Conservation (phyloP, 1,140 invertebrate species). For the Lethocerus indicus region DNA sequence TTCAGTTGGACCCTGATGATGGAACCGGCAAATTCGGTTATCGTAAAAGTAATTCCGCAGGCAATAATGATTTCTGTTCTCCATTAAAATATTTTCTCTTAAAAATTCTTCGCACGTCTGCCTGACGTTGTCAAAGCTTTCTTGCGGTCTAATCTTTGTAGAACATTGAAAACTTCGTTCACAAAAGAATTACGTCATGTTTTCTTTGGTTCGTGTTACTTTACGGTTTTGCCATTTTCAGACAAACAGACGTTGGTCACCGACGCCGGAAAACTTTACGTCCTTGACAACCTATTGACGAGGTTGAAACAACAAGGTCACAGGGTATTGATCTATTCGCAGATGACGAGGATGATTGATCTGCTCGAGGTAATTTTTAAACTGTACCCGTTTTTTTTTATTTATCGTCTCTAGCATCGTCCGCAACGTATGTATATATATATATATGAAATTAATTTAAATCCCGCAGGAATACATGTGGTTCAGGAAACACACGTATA, state of each 20-base stretch:
- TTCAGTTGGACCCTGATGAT: no score
- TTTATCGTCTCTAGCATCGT: no score
- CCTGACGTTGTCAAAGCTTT: no score
- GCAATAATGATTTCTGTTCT: no score
- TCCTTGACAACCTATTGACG: conserved; percentile 68
- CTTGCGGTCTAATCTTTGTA: no score
- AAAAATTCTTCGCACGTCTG: no score
- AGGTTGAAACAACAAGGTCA: conserved; percentile 74
- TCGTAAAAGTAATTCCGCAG: no score
- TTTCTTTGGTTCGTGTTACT: neutral
- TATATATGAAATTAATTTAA: no score
- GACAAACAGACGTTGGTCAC: conserved; percentile 84
- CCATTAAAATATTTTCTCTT: no score
- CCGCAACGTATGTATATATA: neutral
- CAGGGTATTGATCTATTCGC: conserved; percentile 88
- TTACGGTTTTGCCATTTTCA: conserved; percentile 22
- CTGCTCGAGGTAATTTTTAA: conserved; percentile 57
- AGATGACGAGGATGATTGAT: conserved; percentile 96
- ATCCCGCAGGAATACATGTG: conserved; percentile 73
- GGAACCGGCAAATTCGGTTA: no score
- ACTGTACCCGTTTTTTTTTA: conserved; percentile 18
- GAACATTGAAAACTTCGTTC: no score
- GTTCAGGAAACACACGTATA: conserved; percentile 80
- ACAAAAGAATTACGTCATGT: neutral
- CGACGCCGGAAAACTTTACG: conserved; percentile 83